Percentiles rank a stretch among this genome's conserved stretches.
phyloP scores from a whole-genome alignment of 2,797 vertebrate species.

The Heteromormyrus szaboi region DNA sequence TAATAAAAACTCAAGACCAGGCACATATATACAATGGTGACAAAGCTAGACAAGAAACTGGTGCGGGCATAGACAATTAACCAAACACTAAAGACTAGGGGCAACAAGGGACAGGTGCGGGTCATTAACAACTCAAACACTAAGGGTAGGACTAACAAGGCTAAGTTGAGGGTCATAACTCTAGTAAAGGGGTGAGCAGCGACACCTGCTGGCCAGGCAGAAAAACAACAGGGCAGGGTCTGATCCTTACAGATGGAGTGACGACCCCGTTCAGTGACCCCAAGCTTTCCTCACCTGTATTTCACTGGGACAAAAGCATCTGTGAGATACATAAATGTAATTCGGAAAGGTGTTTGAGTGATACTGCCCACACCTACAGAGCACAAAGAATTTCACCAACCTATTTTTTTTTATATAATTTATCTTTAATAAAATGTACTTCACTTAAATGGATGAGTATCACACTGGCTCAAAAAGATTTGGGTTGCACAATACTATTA shows the following conservation, averaged over 20 bases:
- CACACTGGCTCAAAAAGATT: neutral
- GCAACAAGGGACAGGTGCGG: neutral
- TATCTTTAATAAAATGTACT: neutral
- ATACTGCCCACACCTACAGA: neutral
- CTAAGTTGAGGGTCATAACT: neutral
- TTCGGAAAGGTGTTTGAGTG: neutral
- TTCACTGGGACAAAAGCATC: neutral
- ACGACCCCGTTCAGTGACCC: neutral
- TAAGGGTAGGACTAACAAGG: neutral
- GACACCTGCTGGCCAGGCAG: neutral
- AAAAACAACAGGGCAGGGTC: neutral
- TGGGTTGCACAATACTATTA: neutral
- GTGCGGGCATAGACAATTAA: neutral
- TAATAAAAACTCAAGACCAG: neutral
- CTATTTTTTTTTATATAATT: neutral
- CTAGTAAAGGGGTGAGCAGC: neutral
- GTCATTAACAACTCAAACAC: neutral
- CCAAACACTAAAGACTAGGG: neutral
- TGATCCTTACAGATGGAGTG: neutral
- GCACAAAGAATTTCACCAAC: neutral
- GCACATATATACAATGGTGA: neutral
- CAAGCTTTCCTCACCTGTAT: neutral
- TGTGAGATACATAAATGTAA: neutral
- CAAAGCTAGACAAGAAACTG: neutral
- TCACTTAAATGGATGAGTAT: neutral